Conservation (phyloP, 2,888 invertebrate genomes). For the Tipula vernalis region DNA sequence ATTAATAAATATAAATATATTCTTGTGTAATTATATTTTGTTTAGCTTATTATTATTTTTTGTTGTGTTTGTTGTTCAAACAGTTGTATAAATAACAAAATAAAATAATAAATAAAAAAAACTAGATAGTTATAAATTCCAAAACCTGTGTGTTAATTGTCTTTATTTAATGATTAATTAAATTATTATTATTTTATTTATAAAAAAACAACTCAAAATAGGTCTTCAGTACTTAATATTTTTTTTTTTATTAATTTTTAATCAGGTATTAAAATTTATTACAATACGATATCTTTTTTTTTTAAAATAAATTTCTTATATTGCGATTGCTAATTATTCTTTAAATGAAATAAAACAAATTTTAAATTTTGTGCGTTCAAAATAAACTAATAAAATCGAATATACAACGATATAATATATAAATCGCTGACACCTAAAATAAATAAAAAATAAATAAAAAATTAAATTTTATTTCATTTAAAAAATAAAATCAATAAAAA, state of each 20-base stretch:
- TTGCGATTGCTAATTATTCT: not conserved
- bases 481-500: not conserved
- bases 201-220: not conserved
- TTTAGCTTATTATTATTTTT: not conserved
- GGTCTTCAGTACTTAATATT: constrained; percentile 7
- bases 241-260: not conserved
- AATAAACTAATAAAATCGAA: not conserved
- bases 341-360: not conserved
- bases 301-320: not conserved
- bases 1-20: not conserved
- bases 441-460: not conserved
- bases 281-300: not conserved
- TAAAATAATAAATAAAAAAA: not conserved
- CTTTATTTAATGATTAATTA: not conserved
- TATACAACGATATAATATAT: not conserved
- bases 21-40: not conserved
- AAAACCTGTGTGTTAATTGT: not conserved
- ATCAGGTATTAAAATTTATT: not conserved
- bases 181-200: not conserved
- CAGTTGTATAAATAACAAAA: not conserved
- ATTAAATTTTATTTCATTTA: not conserved
- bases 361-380: not conserved
- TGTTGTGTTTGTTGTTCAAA: not conserved
- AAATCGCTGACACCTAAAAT: not conserved
- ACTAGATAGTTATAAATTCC: not conserved